phyloP scores from a whole-genome alignment of 2,113 vertebrate genomes.

The Pagrus major region DNA sequence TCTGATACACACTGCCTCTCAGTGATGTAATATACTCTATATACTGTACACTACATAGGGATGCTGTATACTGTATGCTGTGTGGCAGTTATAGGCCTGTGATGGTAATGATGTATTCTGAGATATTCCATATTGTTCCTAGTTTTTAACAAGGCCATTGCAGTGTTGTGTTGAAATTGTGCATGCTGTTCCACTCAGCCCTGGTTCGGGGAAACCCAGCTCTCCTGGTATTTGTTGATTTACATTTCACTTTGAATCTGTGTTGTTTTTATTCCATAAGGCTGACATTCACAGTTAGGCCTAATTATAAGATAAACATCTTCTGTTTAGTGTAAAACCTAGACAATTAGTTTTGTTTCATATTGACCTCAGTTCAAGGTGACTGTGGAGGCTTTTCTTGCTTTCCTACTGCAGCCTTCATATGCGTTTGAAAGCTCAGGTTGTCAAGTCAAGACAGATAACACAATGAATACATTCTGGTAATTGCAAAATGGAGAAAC shows the following conservation, averaged over 20 bases:
- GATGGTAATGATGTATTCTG: background rate
- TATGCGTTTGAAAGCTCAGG: conserved; percentile 26
- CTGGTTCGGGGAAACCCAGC: background rate
- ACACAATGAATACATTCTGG: conserved; percentile 11
- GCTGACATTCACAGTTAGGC: conserved; percentile 7
- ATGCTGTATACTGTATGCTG: background rate
- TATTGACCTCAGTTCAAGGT: conserved; percentile 71
- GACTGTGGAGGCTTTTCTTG: conserved; percentile 27
- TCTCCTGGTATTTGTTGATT: conserved; percentile 21
- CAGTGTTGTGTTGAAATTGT: background rate
- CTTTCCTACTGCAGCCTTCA: background rate
- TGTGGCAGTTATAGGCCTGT: background rate
- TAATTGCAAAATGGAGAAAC: conserved; percentile 34
- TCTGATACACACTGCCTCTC: conserved; percentile 25
- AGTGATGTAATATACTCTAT: conserved; percentile 11
- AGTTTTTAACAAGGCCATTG: background rate
- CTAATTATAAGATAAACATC: conserved; percentile 36
- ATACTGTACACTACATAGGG: background rate
- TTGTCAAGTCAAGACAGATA: conserved; percentile 22
- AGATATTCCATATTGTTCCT: background rate
- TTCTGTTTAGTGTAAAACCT: conserved; percentile 27
- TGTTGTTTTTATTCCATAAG: conserved; percentile 19
- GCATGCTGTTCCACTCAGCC: background rate
- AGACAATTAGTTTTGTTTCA: conserved; percentile 21
- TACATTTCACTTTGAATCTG: conserved; percentile 9